phyloP scores from a whole-genome alignment of 2,888 invertebrate genomes.

The Pachydiplax longipennis region DNA sequence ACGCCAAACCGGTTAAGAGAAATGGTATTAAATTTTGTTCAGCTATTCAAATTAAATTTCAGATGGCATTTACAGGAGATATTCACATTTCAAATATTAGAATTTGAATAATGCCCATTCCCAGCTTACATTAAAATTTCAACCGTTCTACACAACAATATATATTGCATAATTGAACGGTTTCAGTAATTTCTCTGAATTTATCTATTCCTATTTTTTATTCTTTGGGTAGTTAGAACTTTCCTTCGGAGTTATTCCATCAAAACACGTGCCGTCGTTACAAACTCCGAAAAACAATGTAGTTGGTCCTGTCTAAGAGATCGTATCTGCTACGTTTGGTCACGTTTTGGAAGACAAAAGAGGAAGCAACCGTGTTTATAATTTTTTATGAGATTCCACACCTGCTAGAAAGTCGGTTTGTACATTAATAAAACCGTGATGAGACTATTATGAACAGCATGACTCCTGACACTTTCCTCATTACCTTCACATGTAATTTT shows the following conservation, averaged over 20 bases:
- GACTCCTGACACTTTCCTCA: background rate
- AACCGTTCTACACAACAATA: no score
- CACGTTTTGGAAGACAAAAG: slow-evolving; percentile 10
- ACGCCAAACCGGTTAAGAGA: no score
- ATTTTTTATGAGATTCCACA: background rate
- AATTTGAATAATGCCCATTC: no score
- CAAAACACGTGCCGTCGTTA: slow-evolving; percentile 7
- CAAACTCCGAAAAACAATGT: slow-evolving; percentile 31
- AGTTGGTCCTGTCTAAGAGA: slow-evolving; percentile 8
- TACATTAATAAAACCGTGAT: background rate
- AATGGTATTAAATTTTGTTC: no score
- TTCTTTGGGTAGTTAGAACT: background rate
- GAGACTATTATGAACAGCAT: background rate
- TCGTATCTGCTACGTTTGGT: background rate
- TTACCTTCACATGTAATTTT: no score
- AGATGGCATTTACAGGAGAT: no score
- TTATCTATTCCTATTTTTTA: background rate
- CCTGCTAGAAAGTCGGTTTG: slow-evolving; percentile 12
- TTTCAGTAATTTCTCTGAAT: background rate
- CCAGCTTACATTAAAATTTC: no score
- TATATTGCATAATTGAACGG: background rate
- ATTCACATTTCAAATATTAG: no score
- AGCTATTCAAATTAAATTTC: no score
- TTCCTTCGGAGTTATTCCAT: background rate
- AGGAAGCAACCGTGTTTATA: background rate